Conservation (phyloP, 1,140 invertebrate species). For the Lepidurus packardi region DNA sequence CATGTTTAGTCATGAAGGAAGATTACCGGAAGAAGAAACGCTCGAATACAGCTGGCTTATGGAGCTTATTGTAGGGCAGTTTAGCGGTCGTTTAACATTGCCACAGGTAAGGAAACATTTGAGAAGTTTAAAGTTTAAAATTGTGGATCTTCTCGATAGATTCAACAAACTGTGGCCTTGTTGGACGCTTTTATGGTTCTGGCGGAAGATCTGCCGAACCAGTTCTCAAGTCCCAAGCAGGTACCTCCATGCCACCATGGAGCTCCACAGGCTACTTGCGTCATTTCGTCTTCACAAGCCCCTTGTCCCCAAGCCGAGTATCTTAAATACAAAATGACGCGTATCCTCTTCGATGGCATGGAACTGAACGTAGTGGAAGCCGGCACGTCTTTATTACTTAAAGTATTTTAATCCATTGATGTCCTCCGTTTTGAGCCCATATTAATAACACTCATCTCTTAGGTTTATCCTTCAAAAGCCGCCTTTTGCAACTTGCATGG, state of each 20-base stretch:
- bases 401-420: slow-evolving; percentile 51
- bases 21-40: slow-evolving; percentile 85
- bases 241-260: slow-evolving; percentile 78
- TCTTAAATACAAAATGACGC: slow-evolving; percentile 90
- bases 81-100: slow-evolving; percentile 51
- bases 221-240: slow-evolving; percentile 66
- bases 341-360: slow-evolving; percentile 82
- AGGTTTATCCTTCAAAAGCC: slow-evolving; percentile 76
- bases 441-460: slow-evolving; percentile 31
- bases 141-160: slow-evolving; percentile 47
- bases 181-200: slow-evolving; percentile 84
- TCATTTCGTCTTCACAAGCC: slow-evolving; percentile 33
- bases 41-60: slow-evolving; percentile 90
- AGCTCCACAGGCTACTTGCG: slow-evolving; percentile 38
- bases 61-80: slow-evolving; percentile 54
- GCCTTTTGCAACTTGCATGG: slow-evolving; percentile 92
- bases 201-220: slow-evolving; percentile 82
- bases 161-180: slow-evolving; percentile 78
- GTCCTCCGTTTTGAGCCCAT: neutral
- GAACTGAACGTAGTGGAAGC: slow-evolving; percentile 86
- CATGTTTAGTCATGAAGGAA: slow-evolving; percentile 89
- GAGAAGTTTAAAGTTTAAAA: neutral
- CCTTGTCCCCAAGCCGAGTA: slow-evolving; percentile 78
- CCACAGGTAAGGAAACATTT: slow-evolving; percentile 46
- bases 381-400: slow-evolving; percentile 77